Conservation (phyloP, 2,113 vertebrate species). For the Formicarius rufipectus region DNA sequence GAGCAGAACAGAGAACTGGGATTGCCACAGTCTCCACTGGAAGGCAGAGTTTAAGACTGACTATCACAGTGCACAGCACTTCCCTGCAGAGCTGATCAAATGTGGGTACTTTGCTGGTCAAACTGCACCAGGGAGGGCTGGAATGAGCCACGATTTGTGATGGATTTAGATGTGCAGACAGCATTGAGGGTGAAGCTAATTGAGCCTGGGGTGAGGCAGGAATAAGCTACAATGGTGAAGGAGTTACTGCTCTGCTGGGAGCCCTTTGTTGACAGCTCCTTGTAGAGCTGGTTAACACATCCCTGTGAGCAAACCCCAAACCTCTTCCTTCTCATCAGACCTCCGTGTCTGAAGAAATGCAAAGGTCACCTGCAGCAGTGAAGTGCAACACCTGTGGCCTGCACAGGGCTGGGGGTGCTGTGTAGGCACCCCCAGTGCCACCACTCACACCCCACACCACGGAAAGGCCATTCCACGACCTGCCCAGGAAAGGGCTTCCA, state of each 20-base stretch:
- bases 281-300: neutral
- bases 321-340: neutral
- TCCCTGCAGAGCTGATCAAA: neutral
- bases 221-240: neutral
- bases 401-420: neutral
- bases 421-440: rapidly evolving
- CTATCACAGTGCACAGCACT: neutral
- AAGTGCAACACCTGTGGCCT: rapidly evolving
- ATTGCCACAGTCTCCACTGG: neutral
- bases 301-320: neutral
- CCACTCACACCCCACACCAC: rapidly evolving
- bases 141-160: rapidly evolving
- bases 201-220: neutral
- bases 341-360: neutral
- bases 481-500: neutral
- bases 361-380: neutral
- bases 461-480: neutral
- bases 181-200: neutral
- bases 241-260: neutral
- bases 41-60: neutral
- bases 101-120: rapidly evolving
- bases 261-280: neutral
- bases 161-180: neutral
- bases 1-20: neutral
- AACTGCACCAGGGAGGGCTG: neutral